Evolutionary conservation across 92 coral and sea anemone species (phyloP).

Genomic region (Epizoanthus scotinus): DNA sequence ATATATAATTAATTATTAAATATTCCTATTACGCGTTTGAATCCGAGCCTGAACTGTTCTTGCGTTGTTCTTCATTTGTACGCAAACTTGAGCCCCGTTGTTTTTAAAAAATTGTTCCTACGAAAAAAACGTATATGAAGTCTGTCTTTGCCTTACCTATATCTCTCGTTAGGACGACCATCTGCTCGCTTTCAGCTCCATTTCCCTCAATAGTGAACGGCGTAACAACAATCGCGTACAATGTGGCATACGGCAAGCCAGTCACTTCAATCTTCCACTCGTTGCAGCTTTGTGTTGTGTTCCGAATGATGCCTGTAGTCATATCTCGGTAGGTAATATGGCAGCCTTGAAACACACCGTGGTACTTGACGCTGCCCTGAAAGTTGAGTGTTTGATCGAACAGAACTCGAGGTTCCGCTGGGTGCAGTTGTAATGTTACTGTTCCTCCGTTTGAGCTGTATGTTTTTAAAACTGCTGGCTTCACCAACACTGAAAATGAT

Average conservation of each 20-base stretch:
- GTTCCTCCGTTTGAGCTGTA: neutral
- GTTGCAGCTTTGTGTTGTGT: neutral
- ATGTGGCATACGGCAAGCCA: neutral
- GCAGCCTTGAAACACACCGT: constrained; percentile 12
- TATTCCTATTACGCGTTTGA: too few relatives aligned
- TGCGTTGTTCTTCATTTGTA: too few relatives aligned
- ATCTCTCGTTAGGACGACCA: neutral
- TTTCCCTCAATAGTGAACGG: constrained; percentile 7
- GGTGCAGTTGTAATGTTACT: neutral
- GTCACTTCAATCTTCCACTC: neutral
- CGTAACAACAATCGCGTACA: neutral
- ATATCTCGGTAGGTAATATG: constrained; percentile 10
- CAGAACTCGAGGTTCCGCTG: neutral
- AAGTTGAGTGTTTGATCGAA: neutral
- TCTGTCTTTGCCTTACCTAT: neutral
- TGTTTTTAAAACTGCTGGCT: neutral
- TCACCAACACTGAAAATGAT: constrained; percentile 6
- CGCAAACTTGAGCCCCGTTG: too few relatives aligned
- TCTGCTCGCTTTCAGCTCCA: constrained; percentile 1
- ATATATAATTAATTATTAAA: too few relatives aligned
- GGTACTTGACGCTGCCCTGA: neutral
- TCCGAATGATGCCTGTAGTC: neutral
- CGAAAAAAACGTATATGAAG: too few relatives aligned
- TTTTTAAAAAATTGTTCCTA: too few relatives aligned
- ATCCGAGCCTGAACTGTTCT: too few relatives aligned